Evolutionary conservation across 2,797 vertebrate species (phyloP), one percentile per base, ranked within the genome.

Genomic region (Pteropus rufus): DNA sequence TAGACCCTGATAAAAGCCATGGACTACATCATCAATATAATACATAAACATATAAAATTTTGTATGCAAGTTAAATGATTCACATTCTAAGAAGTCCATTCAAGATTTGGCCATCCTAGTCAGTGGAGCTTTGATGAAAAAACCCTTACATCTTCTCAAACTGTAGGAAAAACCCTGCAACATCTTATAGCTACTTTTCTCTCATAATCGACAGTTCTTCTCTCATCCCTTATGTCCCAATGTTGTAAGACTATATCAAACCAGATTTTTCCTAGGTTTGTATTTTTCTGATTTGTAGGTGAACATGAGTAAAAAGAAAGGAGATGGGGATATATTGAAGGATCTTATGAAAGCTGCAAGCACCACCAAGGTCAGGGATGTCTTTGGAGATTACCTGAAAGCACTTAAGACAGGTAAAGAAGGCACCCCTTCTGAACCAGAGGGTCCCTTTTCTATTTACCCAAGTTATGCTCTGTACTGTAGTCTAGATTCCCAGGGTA

Each of bases 221-320:
- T 89, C 7, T 72, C 56, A 36, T 79, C 70, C 36, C 1, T 23
- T 23, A 21, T 79, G 36, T 83, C 31, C 83, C 73, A 34, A 5
- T 65, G n/a, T 83, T 29, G 12, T 72, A 75, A 93, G 80, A 95
- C 73, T 85, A 79, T 15, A 34, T 73, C 85, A 84, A 76, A 89
- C 77, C 54, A 92, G 36, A 67, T 73, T 82, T 91, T 65, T 89
- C 92, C 86, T 67, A 91, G 60, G 19, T 76, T 56, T 95, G 72
- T 82, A 2, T 85, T 97, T 97, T 97, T 96, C 82, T 97, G 92
- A 70, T 97, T 98, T 92, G 60, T 94, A 98, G 98, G 98, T 98
- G 95, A 98, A 98, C 0, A 26, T 98, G 77, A 98, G 97, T 98
- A 98, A 98, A 97, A 98, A 98, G 97, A 98, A 98, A 81, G 98